Conservation (phyloP, 2,113 vertebrate species). For the Turnix velox region DNA sequence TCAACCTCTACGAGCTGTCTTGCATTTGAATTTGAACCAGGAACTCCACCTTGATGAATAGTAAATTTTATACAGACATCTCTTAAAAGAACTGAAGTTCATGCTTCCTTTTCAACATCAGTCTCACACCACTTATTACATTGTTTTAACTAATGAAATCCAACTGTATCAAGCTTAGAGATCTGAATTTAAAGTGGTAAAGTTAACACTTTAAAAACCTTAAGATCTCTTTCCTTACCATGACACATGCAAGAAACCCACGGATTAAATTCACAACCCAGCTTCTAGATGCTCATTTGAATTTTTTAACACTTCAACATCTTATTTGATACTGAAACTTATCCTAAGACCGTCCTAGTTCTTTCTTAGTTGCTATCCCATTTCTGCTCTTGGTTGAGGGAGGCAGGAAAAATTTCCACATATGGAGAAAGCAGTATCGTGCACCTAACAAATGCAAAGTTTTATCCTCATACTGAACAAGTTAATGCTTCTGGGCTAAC, state of each 20-base stretch:
- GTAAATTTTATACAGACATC: neutral
- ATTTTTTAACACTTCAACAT: neutral
- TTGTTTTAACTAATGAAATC: neutral
- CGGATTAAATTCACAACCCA: neutral
- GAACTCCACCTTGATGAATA: neutral
- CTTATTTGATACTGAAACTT: neutral
- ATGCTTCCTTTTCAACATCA: neutral
- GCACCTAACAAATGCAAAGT: neutral
- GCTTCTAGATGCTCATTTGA: neutral
- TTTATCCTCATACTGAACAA: neutral
- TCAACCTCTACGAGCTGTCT: neutral
- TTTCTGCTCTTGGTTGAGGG: neutral
- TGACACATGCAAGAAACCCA: neutral
- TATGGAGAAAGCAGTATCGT: neutral
- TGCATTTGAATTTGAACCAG: neutral
- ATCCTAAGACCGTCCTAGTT: neutral
- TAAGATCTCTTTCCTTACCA: neutral
- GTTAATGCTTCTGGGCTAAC: neutral
- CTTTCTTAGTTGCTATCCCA: neutral
- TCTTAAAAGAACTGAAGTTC: neutral
- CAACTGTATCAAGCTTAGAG: neutral
- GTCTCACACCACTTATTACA: neutral
- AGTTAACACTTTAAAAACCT: neutral
- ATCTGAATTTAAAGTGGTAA: neutral
- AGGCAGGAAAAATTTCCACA: neutral